Base-by-base conservation (phyloP, 2,113 vertebrate species). In the Ornithorhynchus anatinus region DNA sequence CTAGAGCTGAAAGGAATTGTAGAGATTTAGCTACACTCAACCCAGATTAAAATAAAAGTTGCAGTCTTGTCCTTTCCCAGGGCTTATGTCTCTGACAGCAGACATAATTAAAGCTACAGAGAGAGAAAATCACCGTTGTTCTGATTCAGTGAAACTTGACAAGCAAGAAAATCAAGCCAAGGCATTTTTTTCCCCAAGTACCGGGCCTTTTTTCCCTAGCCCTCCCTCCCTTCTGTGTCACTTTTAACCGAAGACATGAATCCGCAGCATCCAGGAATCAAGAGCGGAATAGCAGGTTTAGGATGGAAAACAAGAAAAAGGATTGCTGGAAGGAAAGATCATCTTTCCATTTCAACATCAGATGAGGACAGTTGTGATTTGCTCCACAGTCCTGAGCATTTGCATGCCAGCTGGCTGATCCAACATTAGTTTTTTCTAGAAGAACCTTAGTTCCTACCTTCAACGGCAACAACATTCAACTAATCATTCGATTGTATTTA, bases 41-140 rank as follows among this genome's bases (percentile, higher is more conserved):
- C 54, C 58, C 50, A 40, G 62, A 52, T 89, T 80, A 88, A 86
- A 89, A 84, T 81, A 83, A 87, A n/a, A 88, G 86, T 86, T 81
- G 44, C 74, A 79, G 62, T 75, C 45, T 52, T 84, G 20, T 84
- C 66, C 70, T 81, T 71, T 74, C 54, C 66, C n/a, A 10, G 0
- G 33, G 81, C 58, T 86, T 82, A 42, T 0, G 2, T 67, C 44
- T 42, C 68, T 82, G 82, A 79, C 60, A 84, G 70, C 52, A 72
- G 71, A 79, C 14, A 13, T 79, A 86, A 88, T 81, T 87, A 89
- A 84, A 89, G 47, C 66, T 15, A 1, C 2, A 27, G 23, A 43
- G 62, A 76, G 72, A 87, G 51, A 71, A 50, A 70, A 81, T 59
- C 0, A 0, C 69, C 72, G 47, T 79, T 75, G 59, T 79, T 84